phyloP scores from a whole-genome alignment of 1,140 invertebrate genomes.

The Heliconius melpomene region DNA sequence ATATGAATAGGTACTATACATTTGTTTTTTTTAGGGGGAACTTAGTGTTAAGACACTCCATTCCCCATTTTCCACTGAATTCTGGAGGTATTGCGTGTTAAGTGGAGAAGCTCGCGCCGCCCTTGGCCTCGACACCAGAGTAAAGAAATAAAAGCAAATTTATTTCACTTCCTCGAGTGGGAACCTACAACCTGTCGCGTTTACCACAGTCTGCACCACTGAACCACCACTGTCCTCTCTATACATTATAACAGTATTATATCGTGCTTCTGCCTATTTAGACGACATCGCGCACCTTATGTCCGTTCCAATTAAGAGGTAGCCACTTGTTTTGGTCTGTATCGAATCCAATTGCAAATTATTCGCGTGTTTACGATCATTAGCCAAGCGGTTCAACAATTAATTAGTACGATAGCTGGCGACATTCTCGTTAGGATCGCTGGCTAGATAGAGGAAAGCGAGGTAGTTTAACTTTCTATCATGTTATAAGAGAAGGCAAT shows the following conservation, averaged over 20 bases:
- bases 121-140: no score
- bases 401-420: constrained; percentile 45
- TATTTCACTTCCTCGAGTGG: no score
- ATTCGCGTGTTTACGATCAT: constrained; percentile 34
- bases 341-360: constrained; percentile 37
- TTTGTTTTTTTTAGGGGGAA: no score
- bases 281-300: constrained; percentile 11
- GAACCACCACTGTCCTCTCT: no score
- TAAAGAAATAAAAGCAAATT: no score
- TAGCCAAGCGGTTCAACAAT: constrained; percentile 38
- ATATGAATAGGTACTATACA: no score
- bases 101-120: no score
- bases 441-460: constrained; percentile 35
- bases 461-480: constrained; percentile 25
- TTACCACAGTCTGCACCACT: no score
- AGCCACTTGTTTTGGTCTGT: constrained; percentile 36
- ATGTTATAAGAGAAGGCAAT: neutral
- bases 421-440: constrained; percentile 44
- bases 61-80: no score
- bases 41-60: no score
- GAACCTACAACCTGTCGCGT: no score
- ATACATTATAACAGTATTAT: neutral
- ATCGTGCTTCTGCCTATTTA: constrained; percentile 20
- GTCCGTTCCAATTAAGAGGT: constrained; percentile 42
- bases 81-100: no score